Percentiles rank a stretch among this genome's conserved stretches.
phyloP scores from a whole-genome alignment of 2,888 invertebrate genomes.

The Drosophila lacicola region DNA sequence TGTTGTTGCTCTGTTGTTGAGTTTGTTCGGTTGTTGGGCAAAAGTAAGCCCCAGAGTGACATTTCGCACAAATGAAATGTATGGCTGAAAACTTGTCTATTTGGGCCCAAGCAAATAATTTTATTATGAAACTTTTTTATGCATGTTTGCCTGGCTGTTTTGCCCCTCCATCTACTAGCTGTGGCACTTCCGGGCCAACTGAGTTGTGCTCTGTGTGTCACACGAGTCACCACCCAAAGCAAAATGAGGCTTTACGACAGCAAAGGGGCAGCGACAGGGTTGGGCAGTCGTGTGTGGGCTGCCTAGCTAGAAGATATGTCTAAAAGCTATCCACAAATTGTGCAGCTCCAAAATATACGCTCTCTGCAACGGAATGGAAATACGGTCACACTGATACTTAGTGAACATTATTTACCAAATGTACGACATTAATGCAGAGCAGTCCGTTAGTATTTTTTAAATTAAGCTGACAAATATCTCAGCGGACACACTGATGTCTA shows the following conservation, averaged over 20 bases:
- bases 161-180: background rate
- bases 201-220: constrained; percentile 16
- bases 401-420: background rate
- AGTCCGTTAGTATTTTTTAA: no score
- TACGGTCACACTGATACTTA: background rate
- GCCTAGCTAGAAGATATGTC: background rate
- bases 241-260: constrained; percentile 62
- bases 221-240: constrained; percentile 27
- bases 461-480: no score
- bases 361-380: background rate
- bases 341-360: background rate
- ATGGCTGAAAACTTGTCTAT: constrained; percentile 74
- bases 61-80: constrained; percentile 77
- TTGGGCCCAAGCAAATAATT: constrained; percentile 73
- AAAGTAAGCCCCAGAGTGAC: constrained; percentile 73
- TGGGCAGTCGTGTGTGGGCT: background rate
- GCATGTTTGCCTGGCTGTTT: constrained; percentile 46
- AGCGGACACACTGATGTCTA: background rate
- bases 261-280: background rate
- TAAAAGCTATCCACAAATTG: background rate
- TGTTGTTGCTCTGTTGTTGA: constrained; percentile 14
- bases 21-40: constrained; percentile 23
- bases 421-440: no score
- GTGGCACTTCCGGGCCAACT: background rate
- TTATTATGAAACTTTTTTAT: constrained; percentile 73